Evolutionary conservation across 2,113 vertebrate species (phyloP).

Genomic region (Trichechus manatus): DNA sequence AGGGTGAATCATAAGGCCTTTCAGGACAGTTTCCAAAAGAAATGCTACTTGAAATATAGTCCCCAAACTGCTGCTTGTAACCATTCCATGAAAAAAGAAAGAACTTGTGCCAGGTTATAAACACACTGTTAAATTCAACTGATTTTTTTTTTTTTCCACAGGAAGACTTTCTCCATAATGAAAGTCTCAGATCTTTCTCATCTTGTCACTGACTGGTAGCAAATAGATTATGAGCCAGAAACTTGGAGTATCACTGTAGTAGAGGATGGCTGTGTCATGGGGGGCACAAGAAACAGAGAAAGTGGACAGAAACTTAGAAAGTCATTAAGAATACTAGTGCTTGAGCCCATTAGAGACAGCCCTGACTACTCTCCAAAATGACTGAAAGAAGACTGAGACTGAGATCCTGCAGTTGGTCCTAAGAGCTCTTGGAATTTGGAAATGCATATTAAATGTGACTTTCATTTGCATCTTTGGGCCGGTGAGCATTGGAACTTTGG

Average conservation of each 20-base stretch:
- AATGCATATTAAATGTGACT: not conserved
- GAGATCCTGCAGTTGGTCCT: not conserved
- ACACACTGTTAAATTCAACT: not conserved
- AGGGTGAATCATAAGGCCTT: not conserved
- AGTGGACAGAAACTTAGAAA: not conserved
- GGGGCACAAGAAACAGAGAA: not conserved
- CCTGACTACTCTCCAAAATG: not conserved
- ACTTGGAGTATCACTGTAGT: not conserved
- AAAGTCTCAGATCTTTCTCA: not conserved
- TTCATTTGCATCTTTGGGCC: not conserved
- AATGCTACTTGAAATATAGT: not conserved
- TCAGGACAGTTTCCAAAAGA: not conserved
- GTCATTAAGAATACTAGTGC: not conserved
- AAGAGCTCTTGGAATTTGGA: not conserved
- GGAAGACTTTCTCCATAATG: no score
- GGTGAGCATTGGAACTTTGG: not conserved
- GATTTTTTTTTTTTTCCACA: not conserved
- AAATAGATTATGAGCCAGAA: not conserved
- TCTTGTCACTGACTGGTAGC: not conserved
- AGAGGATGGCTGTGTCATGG: not conserved
- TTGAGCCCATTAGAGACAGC: not conserved
- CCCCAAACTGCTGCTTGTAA: not conserved
- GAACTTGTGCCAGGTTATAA: not conserved
- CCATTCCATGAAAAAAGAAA: not conserved
- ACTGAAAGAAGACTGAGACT: not conserved